Percentiles rank a stretch among this genome's conserved stretches.
phyloP scores from a whole-genome alignment of 1,140 invertebrate genomes.

The Anadara kagoshimensis region DNA sequence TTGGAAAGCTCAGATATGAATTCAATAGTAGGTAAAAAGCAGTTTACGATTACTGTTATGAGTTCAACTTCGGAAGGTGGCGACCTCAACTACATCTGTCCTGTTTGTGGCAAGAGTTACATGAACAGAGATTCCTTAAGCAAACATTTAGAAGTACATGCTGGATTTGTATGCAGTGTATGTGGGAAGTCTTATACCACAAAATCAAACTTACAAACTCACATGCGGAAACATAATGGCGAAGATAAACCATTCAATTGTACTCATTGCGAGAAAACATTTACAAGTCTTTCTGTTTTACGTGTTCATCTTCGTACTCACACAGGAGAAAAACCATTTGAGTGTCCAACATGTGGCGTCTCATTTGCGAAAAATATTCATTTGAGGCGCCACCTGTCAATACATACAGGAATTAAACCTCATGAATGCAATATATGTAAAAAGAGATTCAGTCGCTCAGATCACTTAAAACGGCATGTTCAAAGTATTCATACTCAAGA shows the following conservation, averaged over 20 bases:
- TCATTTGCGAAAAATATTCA: conserved; percentile 63
- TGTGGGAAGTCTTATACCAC: conserved; percentile 54
- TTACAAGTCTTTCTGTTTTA: conserved; percentile 92
- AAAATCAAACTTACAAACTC: conserved; percentile 83
- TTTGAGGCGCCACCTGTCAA: conserved; percentile 58
- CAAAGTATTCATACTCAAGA: conserved; percentile 59
- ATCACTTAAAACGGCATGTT: conserved; percentile 60
- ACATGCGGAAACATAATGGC: conserved; percentile 76
- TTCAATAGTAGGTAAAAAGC: background rate
- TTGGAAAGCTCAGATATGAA: no score
- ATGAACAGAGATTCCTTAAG: conserved; percentile 39
- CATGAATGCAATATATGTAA: conserved; percentile 55
- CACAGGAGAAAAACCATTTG: conserved; percentile 82
- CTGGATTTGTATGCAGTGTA: conserved; percentile 43
- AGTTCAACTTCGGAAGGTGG: conserved; percentile 16
- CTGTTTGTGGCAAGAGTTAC: conserved; percentile 51
- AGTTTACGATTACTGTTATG: conserved; percentile 26
- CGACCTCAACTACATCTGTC: conserved; percentile 44
- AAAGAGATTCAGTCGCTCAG: conserved; percentile 59
- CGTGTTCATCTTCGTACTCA: conserved; percentile 86
- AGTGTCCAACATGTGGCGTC: conserved; percentile 75
- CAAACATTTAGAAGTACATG: conserved; percentile 39
- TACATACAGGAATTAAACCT: conserved; percentile 61
- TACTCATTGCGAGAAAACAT: conserved; percentile 87
- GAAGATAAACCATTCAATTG: conserved; percentile 75